These are phyloP conservation scores for Caretta caretta DNA, from an alignment of 2,113 vertebrate species.

Conservation along the genomic window DNA sequence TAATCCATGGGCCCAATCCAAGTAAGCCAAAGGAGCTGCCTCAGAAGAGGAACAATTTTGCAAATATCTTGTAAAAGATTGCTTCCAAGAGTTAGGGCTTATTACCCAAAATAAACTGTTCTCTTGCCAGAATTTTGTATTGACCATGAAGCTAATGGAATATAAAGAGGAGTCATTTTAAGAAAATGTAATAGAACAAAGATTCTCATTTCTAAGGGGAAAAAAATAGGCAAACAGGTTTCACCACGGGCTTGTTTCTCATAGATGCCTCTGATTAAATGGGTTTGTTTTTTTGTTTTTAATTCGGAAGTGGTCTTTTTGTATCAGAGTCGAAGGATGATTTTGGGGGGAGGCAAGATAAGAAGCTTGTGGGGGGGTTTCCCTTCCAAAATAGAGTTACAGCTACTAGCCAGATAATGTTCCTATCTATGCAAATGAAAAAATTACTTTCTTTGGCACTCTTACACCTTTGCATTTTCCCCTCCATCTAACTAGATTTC, in stretches of 20 bases:
- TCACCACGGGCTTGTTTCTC: neutral
- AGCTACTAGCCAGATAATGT: neutral
- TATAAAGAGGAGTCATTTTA: neutral
- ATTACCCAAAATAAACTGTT: neutral
- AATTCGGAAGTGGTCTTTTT: neutral
- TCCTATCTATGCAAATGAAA: neutral
- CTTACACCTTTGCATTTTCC: slow-evolving; percentile 11
- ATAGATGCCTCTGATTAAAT: neutral
- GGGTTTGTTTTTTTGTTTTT: neutral
- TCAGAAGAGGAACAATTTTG: neutral
- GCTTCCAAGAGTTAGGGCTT: neutral
- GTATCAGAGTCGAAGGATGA: neutral
- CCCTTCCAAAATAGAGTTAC: neutral
- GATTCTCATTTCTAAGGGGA: neutral
- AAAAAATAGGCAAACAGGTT: neutral
- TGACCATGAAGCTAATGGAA: neutral
- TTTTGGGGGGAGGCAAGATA: neutral
- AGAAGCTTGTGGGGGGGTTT: neutral
- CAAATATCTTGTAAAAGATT: neutral
- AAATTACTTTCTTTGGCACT: neutral
- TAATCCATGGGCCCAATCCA: neutral
- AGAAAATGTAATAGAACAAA: neutral
- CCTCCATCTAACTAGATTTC: neutral
- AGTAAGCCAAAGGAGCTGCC: neutral
- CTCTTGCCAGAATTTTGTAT: neutral